These are phyloP conservation scores for Drosophila sordidula DNA, from an alignment of 2,888 invertebrate species.

Conservation along the genomic window DNA sequence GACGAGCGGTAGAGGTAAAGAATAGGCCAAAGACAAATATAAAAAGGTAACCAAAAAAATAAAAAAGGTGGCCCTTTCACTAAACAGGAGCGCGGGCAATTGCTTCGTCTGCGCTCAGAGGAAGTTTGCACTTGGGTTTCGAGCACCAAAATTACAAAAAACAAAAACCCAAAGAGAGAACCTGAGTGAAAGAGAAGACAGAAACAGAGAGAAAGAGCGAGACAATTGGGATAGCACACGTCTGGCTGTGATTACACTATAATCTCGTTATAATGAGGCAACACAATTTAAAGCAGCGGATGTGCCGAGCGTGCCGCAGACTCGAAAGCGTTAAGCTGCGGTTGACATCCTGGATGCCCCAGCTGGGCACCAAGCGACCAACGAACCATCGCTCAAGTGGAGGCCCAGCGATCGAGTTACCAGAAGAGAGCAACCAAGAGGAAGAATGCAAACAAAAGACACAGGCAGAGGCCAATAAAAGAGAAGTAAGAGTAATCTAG, in stretches of 20 bases:
- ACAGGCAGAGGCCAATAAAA: constrained; percentile 17
- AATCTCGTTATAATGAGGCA: constrained; percentile 75
- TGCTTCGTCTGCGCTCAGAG: constrained; percentile 46
- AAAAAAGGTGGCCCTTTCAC: constrained; percentile 64
- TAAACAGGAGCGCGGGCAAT: constrained; percentile 24
- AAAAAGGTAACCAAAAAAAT: constrained; percentile 53
- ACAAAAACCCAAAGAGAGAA: constrained; percentile 10
- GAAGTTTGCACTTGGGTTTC: constrained; percentile 71
- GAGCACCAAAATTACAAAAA: constrained; percentile 27
- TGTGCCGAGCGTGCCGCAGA: constrained; percentile 65
- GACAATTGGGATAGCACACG: constrained; percentile 53
- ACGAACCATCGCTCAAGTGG: constrained; percentile 49
- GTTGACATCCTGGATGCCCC: constrained; percentile 78
- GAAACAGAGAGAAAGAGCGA: constrained; percentile 13
- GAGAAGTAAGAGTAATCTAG: not conserved
- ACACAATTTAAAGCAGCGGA: constrained; percentile 65
- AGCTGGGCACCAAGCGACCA: constrained; percentile 58
- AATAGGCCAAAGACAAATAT: constrained; percentile 51
- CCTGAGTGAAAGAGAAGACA: constrained; percentile 8
- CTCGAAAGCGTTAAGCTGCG: constrained; percentile 58
- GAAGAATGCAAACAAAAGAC: constrained; percentile 33
- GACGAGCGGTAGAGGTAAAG: constrained; percentile 25
- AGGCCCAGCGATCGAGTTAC: constrained; percentile 66
- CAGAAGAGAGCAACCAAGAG: constrained; percentile 24
- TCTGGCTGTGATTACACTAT: constrained; percentile 70